Base-by-base conservation (phyloP, 92 coral and sea anemone species). In the Porites evermanni region DNA sequence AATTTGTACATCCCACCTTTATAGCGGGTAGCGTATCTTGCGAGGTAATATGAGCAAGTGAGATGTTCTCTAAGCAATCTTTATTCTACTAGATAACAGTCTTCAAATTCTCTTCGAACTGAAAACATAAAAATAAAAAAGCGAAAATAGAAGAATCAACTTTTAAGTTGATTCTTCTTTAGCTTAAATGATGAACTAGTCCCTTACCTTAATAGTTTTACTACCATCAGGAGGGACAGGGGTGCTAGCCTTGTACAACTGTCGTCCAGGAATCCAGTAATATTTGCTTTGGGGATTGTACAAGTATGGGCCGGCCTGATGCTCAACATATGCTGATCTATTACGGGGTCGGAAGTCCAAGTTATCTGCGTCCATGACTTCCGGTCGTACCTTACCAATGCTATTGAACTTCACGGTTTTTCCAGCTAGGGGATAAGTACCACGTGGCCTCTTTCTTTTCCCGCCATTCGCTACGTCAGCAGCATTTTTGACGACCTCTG, bases 241-340 rank as follows among this genome's bases (percentile, higher is more conserved):
- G 12, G 87, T 91, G 71, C 89, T 79, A 3, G 96, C 79, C 32
- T 93, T 93, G 84, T 91, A 91, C 24, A 77, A 44, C 71, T 80
- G 90, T 67, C 94, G 78, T 6, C 96, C 94, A 18, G 96, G 96
- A 23, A 93, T 91, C 92, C 94, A 93, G 67, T 90, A 90, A 68
- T 90, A 88, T 19, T 59, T 53, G 12, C 19, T 68, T 10, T 47
- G 64, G 1, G 96, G 90, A 32, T 90, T 72, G 78, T 90, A 93
- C 72, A 14, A 60, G 74, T 93, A 93, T 0, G 96, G 92, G 1
- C 96, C 92, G 17, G 85, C 96, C 19, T 72, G 78, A 51, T 74
- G 68, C 29, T 80, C 58, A 51, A 63, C 88, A 80, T 91, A 91
- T 65, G 70, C 65, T 53, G 96, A 93, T 6, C 60, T 77, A 21